Evolutionary conservation across 2,113 vertebrate species (phyloP).

Genomic region (Thermophis baileyi): DNA sequence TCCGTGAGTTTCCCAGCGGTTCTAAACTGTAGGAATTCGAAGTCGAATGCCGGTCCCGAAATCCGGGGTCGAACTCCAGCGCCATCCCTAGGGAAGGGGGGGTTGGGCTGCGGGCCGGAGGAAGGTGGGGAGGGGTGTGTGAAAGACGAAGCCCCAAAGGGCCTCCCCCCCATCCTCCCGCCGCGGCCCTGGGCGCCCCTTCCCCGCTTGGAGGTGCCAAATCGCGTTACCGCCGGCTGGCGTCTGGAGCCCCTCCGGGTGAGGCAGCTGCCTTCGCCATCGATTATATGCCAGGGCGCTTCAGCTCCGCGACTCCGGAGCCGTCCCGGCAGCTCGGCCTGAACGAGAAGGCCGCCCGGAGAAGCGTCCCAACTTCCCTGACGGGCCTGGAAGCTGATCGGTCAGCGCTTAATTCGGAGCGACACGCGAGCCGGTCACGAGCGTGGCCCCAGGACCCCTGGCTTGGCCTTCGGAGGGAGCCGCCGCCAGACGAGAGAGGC

Average conservation of each 20-base stretch:
- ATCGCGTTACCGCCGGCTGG: slow-evolving; percentile 65
- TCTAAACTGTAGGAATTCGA: neutral
- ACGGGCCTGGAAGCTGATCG: slow-evolving; percentile 53
- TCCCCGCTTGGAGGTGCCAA: slow-evolving; percentile 71
- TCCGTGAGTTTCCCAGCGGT: neutral
- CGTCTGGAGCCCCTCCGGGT: slow-evolving; percentile 68
- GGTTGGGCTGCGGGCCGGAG: neutral
- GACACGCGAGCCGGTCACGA: slow-evolving; percentile 31
- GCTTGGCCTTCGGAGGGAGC: neutral
- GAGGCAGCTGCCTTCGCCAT: slow-evolving; percentile 82
- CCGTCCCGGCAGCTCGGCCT: slow-evolving; percentile 54
- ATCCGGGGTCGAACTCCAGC: neutral
- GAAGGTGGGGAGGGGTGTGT: accelerated
- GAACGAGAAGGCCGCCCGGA: slow-evolving; percentile 45
- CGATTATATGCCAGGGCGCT: slow-evolving; percentile 85
- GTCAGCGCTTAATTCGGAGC: slow-evolving; percentile 58
- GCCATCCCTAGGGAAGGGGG: neutral
- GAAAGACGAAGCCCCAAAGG: neutral
- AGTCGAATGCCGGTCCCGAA: neutral
- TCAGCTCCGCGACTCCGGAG: slow-evolving; percentile 72
- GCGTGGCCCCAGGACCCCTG: neutral
- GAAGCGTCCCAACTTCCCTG: slow-evolving; percentile 59
- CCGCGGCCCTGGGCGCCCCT: slow-evolving; percentile 51
- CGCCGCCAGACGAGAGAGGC: neutral
- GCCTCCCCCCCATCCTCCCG: neutral